Evolutionary conservation across 2,888 invertebrate genomes (phyloP).

Genomic region (Dolichomitus sp.): DNA sequence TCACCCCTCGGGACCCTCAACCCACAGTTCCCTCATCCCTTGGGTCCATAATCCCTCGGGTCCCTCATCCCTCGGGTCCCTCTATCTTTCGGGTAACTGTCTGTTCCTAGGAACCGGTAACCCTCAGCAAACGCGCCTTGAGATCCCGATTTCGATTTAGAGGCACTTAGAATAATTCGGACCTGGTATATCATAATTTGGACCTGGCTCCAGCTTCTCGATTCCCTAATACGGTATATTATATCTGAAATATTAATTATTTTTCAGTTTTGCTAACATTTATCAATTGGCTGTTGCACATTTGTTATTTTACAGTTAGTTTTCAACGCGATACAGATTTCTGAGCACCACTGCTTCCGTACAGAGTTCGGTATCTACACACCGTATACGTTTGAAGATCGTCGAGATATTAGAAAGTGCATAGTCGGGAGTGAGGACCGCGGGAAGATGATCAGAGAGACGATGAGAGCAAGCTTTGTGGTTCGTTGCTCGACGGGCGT

Average conservation of each 20-base stretch:
- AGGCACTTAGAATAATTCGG: no score
- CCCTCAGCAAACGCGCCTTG: no score
- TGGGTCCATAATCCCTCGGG: no score
- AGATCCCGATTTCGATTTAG: no score
- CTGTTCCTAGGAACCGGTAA: no score
- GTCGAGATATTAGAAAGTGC: slow-evolving; percentile 80
- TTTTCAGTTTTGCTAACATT: background rate
- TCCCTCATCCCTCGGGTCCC: no score
- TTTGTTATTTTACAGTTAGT: background rate
- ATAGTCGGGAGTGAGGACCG: slow-evolving; percentile 45
- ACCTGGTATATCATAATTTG: no score
- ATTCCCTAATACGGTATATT: no score
- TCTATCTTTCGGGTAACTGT: no score
- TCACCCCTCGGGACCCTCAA: no score
- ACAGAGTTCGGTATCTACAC: slow-evolving; percentile 49
- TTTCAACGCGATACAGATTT: slow-evolving; percentile 67
- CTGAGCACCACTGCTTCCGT: slow-evolving; percentile 71
- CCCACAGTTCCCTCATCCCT: no score
- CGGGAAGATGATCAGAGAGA: slow-evolving; percentile 60
- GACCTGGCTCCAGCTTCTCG: no score
- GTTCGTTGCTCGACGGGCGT: slow-evolving; percentile 58
- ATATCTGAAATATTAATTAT: background rate
- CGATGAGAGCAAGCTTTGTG: slow-evolving; percentile 35
- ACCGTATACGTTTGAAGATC: slow-evolving; percentile 65
- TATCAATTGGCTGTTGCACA: background rate